Percentiles rank a stretch among this genome's conserved stretches.
Conservation (phyloP, 2,113 vertebrate species). For the Hippopotamus amphibius region DNA sequence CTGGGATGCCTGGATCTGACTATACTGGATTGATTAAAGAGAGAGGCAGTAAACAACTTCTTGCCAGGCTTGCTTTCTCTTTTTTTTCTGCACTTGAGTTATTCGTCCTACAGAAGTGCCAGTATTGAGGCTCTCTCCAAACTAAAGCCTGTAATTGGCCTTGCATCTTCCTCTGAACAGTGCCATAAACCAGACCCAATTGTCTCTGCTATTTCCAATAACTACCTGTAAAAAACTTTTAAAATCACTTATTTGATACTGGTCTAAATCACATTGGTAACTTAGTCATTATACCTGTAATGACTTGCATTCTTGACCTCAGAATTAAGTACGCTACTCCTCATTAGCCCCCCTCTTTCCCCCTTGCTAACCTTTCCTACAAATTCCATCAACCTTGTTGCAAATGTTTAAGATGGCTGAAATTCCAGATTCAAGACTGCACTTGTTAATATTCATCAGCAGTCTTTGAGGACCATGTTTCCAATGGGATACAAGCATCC, state of each 20-base stretch:
- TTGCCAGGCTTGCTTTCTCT: background rate
- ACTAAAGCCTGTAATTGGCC: background rate
- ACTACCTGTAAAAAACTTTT: background rate
- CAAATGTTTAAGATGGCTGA: background rate
- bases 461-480: background rate
- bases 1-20: background rate
- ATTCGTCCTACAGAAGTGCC: background rate
- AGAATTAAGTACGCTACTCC: background rate
- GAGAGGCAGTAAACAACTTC: background rate
- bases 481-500: background rate
- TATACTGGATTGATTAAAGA: background rate
- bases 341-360: background rate
- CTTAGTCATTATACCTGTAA: background rate
- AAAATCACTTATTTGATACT: background rate
- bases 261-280: background rate
- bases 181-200: background rate
- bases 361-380: background rate
- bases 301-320: background rate
- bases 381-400: background rate
- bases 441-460: constrained; percentile 7
- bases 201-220: background rate
- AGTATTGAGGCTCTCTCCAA: background rate
- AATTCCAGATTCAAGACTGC: background rate
- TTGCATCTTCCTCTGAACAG: background rate
- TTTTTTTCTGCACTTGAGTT: background rate